These are phyloP conservation scores for Carcharodon carcharias DNA, from an alignment of 2,797 vertebrate genomes.

Conservation along the genomic window DNA sequence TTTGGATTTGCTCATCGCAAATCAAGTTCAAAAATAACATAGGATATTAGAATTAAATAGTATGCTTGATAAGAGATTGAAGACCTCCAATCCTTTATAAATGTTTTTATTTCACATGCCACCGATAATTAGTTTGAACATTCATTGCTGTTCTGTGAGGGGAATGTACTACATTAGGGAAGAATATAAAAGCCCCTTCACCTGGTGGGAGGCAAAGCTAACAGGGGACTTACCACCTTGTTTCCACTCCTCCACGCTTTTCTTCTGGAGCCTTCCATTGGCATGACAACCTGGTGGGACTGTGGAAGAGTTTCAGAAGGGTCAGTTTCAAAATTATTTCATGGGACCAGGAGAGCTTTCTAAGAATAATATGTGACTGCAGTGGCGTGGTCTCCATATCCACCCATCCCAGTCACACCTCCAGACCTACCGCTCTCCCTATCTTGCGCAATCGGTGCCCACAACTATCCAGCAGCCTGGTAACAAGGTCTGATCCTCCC, in stretches of 20 bases:
- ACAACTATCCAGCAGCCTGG: too few relatives aligned
- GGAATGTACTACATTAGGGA: not conserved
- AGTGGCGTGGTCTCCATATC: not conserved
- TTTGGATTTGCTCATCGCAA: not conserved
- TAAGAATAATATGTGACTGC: not conserved
- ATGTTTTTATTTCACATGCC: not conserved
- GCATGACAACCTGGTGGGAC: not conserved
- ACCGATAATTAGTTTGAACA: not conserved
- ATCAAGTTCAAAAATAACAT: not conserved
- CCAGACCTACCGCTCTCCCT: not conserved
- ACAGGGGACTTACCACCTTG: not conserved
- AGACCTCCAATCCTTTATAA: not conserved
- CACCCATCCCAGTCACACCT: not conserved
- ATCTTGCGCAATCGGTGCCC: not conserved
- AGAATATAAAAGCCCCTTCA: not conserved
- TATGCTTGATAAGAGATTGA: not conserved
- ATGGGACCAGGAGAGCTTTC: not conserved
- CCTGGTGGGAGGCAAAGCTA: not conserved
- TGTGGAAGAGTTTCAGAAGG: not conserved
- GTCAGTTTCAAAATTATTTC: not conserved
- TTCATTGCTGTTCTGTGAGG: not conserved
- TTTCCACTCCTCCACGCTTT: not conserved
- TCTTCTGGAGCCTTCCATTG: not conserved
- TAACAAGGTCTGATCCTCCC: not conserved
- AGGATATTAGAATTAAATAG: not conserved